These are phyloP conservation scores for Cosmorhoe ocellata DNA, from an alignment of 2,888 invertebrate genomes.

Conservation along the genomic window DNA sequence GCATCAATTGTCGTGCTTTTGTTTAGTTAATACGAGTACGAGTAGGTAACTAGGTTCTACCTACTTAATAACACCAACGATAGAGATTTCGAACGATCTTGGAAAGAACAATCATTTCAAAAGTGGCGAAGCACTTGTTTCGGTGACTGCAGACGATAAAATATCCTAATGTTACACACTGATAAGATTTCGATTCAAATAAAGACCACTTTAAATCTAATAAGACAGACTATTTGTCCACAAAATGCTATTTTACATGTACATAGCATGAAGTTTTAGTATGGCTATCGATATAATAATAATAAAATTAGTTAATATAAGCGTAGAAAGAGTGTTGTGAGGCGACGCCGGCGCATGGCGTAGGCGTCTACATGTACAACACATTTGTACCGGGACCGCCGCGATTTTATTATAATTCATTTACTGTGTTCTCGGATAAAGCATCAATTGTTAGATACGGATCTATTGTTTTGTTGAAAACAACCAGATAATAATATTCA, in stretches of 20 bases:
- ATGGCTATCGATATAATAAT: slow-evolving; percentile 23
- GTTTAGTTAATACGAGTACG: too few relatives aligned
- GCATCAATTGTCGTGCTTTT: too few relatives aligned
- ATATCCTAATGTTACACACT: not conserved
- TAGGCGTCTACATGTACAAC: slow-evolving; percentile 69
- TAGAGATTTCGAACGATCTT: too few relatives aligned
- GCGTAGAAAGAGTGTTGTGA: slow-evolving; percentile 33
- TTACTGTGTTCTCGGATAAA: slow-evolving; percentile 66
- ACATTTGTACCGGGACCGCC: slow-evolving; percentile 70
- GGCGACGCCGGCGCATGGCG: slow-evolving; percentile 43
- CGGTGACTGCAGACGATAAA: not conserved
- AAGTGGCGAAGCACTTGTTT: not conserved
- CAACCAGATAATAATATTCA: slow-evolving; percentile 2
- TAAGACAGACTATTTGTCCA: slow-evolving; percentile 25
- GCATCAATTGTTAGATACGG: slow-evolving; percentile 41
- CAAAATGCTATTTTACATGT: slow-evolving; percentile 23
- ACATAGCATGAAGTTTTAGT: slow-evolving; percentile 20
- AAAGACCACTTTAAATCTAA: slow-evolving; percentile 14
- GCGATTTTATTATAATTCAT: slow-evolving; percentile 77
- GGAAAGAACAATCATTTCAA: too few relatives aligned
- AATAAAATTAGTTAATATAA: slow-evolving; percentile 42
- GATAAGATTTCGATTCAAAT: slow-evolving; percentile 5
- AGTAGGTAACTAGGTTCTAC: too few relatives aligned
- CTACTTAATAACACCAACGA: too few relatives aligned
- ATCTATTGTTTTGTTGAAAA: slow-evolving; percentile 38